Evolutionary conservation across 2,888 invertebrate species (phyloP).

Genomic region (Drosophila kambysellisi): DNA sequence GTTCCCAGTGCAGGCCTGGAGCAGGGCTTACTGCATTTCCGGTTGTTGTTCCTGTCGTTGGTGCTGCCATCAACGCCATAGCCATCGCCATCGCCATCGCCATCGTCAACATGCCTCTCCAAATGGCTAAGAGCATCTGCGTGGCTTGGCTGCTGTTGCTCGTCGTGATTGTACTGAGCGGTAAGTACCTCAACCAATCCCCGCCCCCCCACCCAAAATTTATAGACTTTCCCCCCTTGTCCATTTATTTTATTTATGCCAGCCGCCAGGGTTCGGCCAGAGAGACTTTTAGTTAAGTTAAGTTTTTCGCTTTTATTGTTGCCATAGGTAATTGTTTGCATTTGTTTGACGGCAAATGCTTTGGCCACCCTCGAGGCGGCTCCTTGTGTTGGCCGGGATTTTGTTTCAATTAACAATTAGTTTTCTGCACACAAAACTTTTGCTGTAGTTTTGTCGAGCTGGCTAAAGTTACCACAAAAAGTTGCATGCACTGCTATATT

Average conservation of each 20-base stretch:
- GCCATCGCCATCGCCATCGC: constrained; percentile 16
- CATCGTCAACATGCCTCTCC: constrained; percentile 49
- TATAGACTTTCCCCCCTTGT: not conserved
- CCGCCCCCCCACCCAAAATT: constrained; percentile 1
- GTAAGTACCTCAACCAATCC: constrained; percentile 66
- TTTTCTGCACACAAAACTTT: constrained; percentile 51
- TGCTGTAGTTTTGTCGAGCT: constrained; percentile 14
- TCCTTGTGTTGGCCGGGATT: constrained; percentile 31
- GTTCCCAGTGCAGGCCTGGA: constrained; percentile 1
- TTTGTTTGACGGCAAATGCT: constrained; percentile 67
- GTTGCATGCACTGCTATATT: constrained; percentile 45
- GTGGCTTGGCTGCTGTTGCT: constrained; percentile 74
- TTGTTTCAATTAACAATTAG: constrained; percentile 78
- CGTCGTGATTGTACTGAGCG: constrained; percentile 78
- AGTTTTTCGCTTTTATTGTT: constrained; percentile 65
- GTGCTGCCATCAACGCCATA: constrained; percentile 20
- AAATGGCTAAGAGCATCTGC: constrained; percentile 67
- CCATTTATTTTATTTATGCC: constrained; percentile 39
- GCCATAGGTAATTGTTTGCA: constrained; percentile 75
- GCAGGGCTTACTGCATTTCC: constrained; percentile 72
- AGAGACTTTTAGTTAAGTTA: constrained; percentile 46
- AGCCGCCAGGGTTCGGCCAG: constrained; percentile 21
- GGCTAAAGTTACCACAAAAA: constrained; percentile 49
- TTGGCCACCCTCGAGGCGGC: constrained; percentile 27
- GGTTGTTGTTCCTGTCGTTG: constrained; percentile 71